Evolutionary conservation across 1,140 invertebrate genomes (phyloP), one percentile per base, ranked within the genome.

Genomic region (Aphelenchoides besseyi): DNA sequence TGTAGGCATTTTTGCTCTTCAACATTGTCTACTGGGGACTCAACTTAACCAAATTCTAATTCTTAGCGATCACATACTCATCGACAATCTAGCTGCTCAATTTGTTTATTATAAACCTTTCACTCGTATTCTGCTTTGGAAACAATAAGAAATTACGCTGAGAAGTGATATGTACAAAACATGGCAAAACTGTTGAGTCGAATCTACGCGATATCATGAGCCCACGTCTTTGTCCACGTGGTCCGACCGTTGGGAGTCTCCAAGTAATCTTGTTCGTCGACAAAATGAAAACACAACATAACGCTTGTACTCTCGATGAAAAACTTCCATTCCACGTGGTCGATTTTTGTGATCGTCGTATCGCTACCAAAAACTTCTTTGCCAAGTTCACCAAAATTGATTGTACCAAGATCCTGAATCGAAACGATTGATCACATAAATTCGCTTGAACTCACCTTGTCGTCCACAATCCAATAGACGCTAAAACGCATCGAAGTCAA

Each of bases 1-100:
- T 79, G 79, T 64, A 76, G 74, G 71, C 91, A 3, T 93, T 93
- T 85, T 89, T 92, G 77, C 90, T 92, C 77, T 87, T 93, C 18
- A 93, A 93, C 82, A 89, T 92, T 75, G 90, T 92, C 26, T 93
- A 93, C 84, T 93, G 92, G 92, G 90, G 68, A 32, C 77, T 77
- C 64, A 76, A 79, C 66, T 41, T 77, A 18, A 41, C 74, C 23
- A 78, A 79, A 36, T 59, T 48, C 41, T 48, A 23, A 48, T 23
- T n/a, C n/a, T n/a, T n/a, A n/a, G n/a, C n/a, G n/a, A n/a, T n/a
- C n/a, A n/a, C n/a, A n/a, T n/a, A n/a, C n/a, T n/a, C n/a, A n/a
- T n/a, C n/a, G n/a, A n/a, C n/a, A n/a, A n/a, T n/a, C n/a, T n/a
- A n/a, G n/a, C n/a, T n/a, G n/a, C n/a, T n/a, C n/a, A n/a, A n/a